Evolutionary conservation across 2,888 invertebrate species (phyloP).

Genomic region (Campoletis raptor): DNA sequence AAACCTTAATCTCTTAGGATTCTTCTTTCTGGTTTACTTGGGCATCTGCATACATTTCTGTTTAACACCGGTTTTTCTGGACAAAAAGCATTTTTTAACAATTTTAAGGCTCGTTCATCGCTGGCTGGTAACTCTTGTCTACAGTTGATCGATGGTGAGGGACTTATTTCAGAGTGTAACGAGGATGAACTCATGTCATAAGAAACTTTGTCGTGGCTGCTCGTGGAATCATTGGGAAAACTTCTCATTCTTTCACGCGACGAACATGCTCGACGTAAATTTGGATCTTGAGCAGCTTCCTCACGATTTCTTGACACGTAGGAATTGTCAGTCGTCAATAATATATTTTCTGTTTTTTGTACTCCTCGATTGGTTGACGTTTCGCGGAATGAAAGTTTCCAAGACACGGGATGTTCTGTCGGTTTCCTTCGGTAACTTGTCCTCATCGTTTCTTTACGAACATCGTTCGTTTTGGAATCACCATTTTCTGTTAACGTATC

Average conservation of each 20-base stretch:
- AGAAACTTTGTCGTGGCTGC: neutral
- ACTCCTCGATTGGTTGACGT: too few species aligned
- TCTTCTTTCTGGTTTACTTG: neutral
- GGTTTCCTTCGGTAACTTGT: constrained; percentile 70
- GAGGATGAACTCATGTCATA: neutral
- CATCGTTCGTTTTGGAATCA: constrained; percentile 59
- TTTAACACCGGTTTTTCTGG: neutral
- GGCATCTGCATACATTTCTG: neutral
- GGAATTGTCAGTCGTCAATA: constrained; percentile 74
- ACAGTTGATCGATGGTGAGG: neutral
- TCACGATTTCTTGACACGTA: constrained; percentile 69
- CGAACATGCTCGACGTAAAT: constrained; percentile 40
- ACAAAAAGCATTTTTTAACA: constrained; percentile 74
- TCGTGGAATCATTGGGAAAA: neutral
- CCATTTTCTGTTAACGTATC: too few species aligned
- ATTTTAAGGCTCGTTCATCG: constrained; percentile 42
- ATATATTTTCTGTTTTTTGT: constrained; percentile 73
- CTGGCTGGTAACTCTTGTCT: neutral
- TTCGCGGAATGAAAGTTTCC: too few species aligned
- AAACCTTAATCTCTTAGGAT: neutral
- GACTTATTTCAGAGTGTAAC: neutral
- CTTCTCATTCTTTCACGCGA: neutral
- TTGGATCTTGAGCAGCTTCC: constrained; percentile 41
- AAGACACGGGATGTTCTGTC: too few species aligned
- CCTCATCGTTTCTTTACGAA: constrained; percentile 61